A percentile compares a stretch with the other conserved stretches of the same genome.
These are phyloP conservation scores for Cotesia congregata DNA, from an alignment of 2,888 invertebrate species.

Conservation along the genomic window DNA sequence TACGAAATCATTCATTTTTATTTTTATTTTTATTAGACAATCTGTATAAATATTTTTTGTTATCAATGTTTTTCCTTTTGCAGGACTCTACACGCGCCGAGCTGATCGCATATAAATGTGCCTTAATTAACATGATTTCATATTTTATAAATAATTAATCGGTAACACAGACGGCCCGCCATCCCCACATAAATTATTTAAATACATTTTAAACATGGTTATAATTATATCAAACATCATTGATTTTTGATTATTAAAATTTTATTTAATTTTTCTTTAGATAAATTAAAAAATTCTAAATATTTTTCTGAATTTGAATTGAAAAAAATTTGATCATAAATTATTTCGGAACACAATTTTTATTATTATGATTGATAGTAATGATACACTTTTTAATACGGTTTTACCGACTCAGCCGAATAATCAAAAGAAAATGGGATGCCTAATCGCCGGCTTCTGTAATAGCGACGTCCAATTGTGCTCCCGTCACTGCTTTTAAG, in stretches of 20 bases:
- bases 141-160: conserved; percentile 12
- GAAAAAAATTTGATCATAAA: too few relatives aligned
- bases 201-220: background rate
- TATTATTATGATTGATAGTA: background rate
- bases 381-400: background rate
- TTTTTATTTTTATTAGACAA: background rate
- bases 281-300: too few relatives aligned
- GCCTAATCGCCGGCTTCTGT: background rate
- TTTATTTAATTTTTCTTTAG: background rate
- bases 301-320: too few relatives aligned
- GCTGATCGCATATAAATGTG: conserved; percentile 37
- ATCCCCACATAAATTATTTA: background rate
- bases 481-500: background rate
- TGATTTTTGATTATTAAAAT: background rate
- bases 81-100: conserved; percentile 26
- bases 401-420: background rate
- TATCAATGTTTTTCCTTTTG: conserved; percentile 13
- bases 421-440: background rate
- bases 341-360: background rate
- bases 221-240: conserved; percentile 2
- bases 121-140: conserved; percentile 40
- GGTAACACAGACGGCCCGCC: background rate
- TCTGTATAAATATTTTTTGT: background rate
- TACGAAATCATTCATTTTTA: conserved; percentile 31
- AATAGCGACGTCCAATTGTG: background rate